Percentiles rank a stretch among this genome's conserved stretches.
phyloP scores from a whole-genome alignment of 2,797 vertebrate genomes.

The Rhinoraja longicauda region DNA sequence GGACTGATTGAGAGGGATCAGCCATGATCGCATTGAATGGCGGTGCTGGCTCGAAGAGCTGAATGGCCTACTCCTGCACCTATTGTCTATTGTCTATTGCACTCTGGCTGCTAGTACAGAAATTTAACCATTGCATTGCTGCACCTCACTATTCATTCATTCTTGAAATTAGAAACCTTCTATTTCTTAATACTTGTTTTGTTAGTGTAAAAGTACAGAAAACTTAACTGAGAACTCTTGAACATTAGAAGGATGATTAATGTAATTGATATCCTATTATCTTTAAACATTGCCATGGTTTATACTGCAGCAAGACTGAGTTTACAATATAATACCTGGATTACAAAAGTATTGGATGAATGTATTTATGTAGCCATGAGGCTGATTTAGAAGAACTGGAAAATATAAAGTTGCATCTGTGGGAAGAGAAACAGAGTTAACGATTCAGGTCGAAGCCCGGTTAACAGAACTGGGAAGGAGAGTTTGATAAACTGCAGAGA shows the following conservation, averaged over 20 bases:
- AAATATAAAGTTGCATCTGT: not conserved
- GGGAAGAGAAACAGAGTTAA: too few relatives aligned
- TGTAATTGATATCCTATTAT: not conserved
- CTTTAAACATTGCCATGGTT: not conserved
- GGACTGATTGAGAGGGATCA: too few relatives aligned
- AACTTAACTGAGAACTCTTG: not conserved
- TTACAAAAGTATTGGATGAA: not conserved
- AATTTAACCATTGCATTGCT: too few relatives aligned
- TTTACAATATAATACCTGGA: not conserved
- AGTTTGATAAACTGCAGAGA: too few relatives aligned
- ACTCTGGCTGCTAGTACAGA: too few relatives aligned
- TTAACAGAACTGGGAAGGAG: too few relatives aligned
- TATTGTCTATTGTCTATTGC: too few relatives aligned
- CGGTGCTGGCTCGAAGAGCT: too few relatives aligned
- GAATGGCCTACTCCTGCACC: too few relatives aligned
- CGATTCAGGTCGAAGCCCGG: too few relatives aligned
- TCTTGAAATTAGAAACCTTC: not conserved
- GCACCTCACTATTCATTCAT: too few relatives aligned
- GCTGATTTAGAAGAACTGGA: not conserved
- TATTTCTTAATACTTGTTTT: not conserved
- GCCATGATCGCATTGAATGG: too few relatives aligned
- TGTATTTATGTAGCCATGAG: not conserved
- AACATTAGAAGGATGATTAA: not conserved
- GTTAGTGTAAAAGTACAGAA: not conserved
- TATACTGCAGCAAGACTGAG: not conserved